phyloP scores from a whole-genome alignment of 2,797 vertebrate species.

The Sebastiscus albofasciatus region DNA sequence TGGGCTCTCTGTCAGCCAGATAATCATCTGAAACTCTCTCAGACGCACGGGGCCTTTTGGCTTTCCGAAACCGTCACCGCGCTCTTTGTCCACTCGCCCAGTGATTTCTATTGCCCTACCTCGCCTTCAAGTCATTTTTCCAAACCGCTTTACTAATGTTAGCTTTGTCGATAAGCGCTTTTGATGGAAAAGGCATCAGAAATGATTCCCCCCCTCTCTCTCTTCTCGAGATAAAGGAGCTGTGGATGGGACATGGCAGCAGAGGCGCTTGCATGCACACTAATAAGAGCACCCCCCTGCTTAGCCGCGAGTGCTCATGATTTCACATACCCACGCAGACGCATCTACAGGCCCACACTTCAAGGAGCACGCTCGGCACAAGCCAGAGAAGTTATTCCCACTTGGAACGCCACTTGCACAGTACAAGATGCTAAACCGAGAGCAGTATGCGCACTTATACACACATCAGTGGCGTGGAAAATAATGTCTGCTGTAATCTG shows the following conservation, averaged over 20 bases:
- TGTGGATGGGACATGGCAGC: constrained; percentile 67
- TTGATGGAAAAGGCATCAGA: constrained; percentile 72
- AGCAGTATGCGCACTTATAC: constrained; percentile 28
- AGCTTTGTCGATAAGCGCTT: constrained; percentile 76
- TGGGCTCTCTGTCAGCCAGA: constrained; percentile 61
- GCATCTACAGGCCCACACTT: constrained; percentile 5
- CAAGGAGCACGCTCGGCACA: constrained; percentile 26
- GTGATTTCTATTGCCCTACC: constrained; percentile 52
- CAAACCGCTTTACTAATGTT: constrained; percentile 76
- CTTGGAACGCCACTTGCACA: constrained; percentile 15
- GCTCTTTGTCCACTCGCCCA: constrained; percentile 44
- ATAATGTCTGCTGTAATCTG: constrained; percentile 61
- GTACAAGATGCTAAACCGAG: constrained; percentile 46
- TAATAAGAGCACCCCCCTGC: constrained; percentile 53
- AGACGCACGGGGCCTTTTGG: constrained; percentile 44
- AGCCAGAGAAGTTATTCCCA: constrained; percentile 25
- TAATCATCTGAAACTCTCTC: constrained; percentile 72
- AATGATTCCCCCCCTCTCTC: constrained; percentile 38
- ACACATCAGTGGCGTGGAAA: constrained; percentile 59
- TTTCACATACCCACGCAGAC: constrained; percentile 36
- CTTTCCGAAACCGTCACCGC: constrained; percentile 30
- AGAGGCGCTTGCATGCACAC: constrained; percentile 58
- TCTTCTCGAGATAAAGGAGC: constrained; percentile 62
- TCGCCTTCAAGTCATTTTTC: constrained; percentile 53
- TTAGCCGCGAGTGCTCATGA: constrained; percentile 25